Evolutionary conservation across 2,888 invertebrate species (phyloP).

Genomic region (Tachystola acroxantha): DNA sequence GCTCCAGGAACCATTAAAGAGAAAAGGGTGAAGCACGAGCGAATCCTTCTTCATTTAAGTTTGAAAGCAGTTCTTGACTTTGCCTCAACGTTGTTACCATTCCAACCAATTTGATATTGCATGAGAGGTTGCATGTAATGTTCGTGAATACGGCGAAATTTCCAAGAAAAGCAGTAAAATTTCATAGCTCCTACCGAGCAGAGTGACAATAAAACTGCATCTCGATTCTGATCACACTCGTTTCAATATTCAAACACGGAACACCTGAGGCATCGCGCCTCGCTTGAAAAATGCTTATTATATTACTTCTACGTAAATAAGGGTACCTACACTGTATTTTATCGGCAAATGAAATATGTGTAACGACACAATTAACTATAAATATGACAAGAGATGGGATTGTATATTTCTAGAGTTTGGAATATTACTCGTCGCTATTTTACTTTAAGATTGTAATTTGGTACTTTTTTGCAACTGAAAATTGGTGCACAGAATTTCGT

Average conservation of each 20-base stretch:
- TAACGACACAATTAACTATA: conserved; percentile 20
- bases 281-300: conserved; percentile 60
- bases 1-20: no score
- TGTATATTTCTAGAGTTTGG: no score
- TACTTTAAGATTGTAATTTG: no score
- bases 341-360: conserved; percentile 10
- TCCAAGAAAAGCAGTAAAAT: conserved; percentile 56
- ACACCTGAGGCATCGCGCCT: conserved; percentile 62
- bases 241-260: conserved; percentile 66
- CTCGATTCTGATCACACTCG: conserved; percentile 72
- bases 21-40: no score
- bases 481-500: no score
- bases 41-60: not conserved
- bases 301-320: conserved; percentile 62
- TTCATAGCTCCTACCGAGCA: conserved; percentile 55
- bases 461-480: no score
- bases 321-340: conserved; percentile 33
- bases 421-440: no score
- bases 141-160: conserved; percentile 35
- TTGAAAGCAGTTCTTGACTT: not conserved
- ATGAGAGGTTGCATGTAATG: conserved; percentile 35
- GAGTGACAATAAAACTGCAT: conserved; percentile 74
- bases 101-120: conserved; percentile 18
- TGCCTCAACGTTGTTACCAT: not conserved
- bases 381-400: conserved; percentile 5